These are phyloP conservation scores for Agrilus cyanescens DNA, from an alignment of 2,888 invertebrate species.

Conservation along the genomic window DNA sequence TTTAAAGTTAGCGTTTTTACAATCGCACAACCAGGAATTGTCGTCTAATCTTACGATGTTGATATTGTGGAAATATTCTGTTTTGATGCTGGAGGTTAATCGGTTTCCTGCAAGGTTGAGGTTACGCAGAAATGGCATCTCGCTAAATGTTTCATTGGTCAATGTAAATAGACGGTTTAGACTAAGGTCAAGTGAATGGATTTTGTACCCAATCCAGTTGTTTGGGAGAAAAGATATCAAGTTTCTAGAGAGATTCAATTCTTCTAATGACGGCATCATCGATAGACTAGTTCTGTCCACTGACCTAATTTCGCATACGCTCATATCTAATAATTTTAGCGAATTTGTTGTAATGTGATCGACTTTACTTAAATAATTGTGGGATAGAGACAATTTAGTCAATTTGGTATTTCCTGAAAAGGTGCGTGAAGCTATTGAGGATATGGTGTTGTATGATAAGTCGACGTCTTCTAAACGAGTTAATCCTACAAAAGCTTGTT, in stretches of 20 bases:
- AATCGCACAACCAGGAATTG: conserved; percentile 70
- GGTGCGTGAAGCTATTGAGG: conserved; percentile 43
- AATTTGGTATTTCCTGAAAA: conserved; percentile 50
- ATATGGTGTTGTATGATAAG: conserved; percentile 58
- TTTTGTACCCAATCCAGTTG: conserved; percentile 45
- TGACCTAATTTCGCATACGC: conserved; percentile 51
- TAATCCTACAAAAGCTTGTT: conserved; percentile 49
- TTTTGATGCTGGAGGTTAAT: conserved; percentile 49
- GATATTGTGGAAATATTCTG: conserved; percentile 47
- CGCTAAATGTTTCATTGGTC: conserved; percentile 49
- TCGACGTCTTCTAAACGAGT: conserved; percentile 48
- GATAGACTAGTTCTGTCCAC: conserved; percentile 46
- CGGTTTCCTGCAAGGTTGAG: conserved; percentile 60
- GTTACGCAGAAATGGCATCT: conserved; percentile 46
- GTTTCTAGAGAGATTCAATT: conserved; percentile 55
- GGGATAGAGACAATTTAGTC: conserved; percentile 48
- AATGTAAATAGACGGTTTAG: conserved; percentile 49
- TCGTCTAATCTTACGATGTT: conserved; percentile 51
- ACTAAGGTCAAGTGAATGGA: conserved; percentile 49
- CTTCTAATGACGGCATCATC: conserved; percentile 45
- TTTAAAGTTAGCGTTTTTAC: conserved; percentile 45
- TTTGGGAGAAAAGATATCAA: conserved; percentile 50
- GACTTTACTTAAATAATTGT: conserved; percentile 50
- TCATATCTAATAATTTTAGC: conserved; percentile 46
- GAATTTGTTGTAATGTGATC: conserved; percentile 47